Evolutionary conservation across 1,140 invertebrate genomes (phyloP), one percentile per base, ranked within the genome.

Genomic region (Drosophila tsacasi): DNA sequence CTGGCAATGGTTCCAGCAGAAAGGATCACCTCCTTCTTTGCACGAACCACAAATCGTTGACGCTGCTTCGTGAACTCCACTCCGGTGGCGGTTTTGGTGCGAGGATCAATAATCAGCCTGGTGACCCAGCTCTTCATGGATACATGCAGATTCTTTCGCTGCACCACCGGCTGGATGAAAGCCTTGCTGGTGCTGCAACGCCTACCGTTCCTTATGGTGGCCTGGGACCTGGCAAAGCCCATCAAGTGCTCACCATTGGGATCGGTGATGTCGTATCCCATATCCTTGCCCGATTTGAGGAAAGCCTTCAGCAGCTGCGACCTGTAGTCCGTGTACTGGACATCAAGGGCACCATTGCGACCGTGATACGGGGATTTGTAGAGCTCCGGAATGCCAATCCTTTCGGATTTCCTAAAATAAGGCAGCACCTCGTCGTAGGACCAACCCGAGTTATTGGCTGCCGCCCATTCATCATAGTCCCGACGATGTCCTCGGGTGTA

Each of bases 361-460:
- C 95, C 95, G 77, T 97, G 96, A 89, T 95, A 96, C 1, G 93
- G 93, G 3, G 95, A 95, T 91, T 94, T 94, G 78, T 77, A 93
- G 35, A 94, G 74, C 76, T 94, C 91, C 64, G 93, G 75, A 78
- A 94, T 94, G 71, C 92, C 92, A 59, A 95, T 93, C 69, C 96
- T 95, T 93, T 98, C 97, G 0, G 96, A 96, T 91, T 97, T 97
- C 30, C 95, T 94, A 81, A 98, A 98, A 92, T 98, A 98, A 0
- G 95, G 96, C 10, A 98, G 84, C 0, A 98, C 94, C 58, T 98
- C 96, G 2, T 95, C 93, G 91, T 97, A 99, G 23, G 96, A 95
- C 98, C 98, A 99, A 0, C 97, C 97, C 3, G 93, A 92, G 83
- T 98, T 98, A 2, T 98, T 98, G 74, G 96, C 93, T 12, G 93